Conservation (phyloP, 2,797 vertebrate species). For the Poliocrania exsul region DNA sequence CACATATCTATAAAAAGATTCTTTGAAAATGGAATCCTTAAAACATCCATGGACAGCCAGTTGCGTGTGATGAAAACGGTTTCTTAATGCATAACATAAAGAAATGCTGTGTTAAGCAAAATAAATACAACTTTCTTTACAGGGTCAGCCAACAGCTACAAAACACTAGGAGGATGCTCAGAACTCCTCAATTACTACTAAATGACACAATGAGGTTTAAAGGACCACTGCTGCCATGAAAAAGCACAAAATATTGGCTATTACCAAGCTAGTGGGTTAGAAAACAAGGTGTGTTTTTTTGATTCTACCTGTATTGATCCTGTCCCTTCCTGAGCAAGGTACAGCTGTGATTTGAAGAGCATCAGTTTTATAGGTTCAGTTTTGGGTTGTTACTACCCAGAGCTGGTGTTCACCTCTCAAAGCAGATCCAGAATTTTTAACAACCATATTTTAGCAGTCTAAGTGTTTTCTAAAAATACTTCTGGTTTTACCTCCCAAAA, state of each 20-base stretch:
- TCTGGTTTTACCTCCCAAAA: neutral
- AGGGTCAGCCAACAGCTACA: neutral
- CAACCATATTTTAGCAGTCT: neutral
- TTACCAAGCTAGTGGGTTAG: neutral
- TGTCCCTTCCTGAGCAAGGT: neutral
- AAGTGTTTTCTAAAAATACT: neutral
- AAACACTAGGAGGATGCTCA: neutral
- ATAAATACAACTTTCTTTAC: neutral
- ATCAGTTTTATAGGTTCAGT: neutral
- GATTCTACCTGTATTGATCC: neutral
- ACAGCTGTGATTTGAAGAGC: neutral
- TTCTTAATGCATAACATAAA: neutral
- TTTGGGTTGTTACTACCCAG: neutral
- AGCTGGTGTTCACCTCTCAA: neutral
- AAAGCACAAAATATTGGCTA: neutral
- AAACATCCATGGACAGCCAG: neutral
- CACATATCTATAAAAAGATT: neutral
- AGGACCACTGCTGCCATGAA: neutral
- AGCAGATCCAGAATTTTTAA: neutral
- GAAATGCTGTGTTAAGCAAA: neutral
- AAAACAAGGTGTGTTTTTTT: neutral
- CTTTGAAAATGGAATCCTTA: neutral
- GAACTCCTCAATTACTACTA: neutral
- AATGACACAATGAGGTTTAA: neutral
- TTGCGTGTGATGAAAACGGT: neutral